These are phyloP conservation scores for Eucidaris tribuloides DNA, from an alignment of 35 echinoderm and acorn worm species.

Conservation along the genomic window DNA sequence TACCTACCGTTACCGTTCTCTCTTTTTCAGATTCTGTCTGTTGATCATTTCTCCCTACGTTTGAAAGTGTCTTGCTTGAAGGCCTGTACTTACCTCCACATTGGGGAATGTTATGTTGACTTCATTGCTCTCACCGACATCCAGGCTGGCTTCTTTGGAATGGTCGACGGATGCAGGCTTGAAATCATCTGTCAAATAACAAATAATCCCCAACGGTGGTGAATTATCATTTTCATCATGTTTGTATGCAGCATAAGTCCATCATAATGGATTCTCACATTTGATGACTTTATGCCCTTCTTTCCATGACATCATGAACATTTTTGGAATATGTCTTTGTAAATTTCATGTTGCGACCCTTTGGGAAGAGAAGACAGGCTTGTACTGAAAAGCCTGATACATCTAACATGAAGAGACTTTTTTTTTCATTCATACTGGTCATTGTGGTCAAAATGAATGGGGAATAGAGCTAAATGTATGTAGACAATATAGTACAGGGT, in stretches of 20 bases:
- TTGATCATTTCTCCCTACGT: too few species aligned
- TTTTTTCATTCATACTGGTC: too few species aligned
- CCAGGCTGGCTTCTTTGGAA: slow-evolving; percentile 72
- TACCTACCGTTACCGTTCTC: too few species aligned
- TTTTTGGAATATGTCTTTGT: background rate
- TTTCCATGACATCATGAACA: background rate
- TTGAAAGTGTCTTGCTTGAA: too few species aligned
- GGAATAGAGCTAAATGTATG: too few species aligned
- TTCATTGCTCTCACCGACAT: slow-evolving; percentile 71
- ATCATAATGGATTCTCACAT: background rate
- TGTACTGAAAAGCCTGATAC: too few species aligned
- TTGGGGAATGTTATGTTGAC: slow-evolving; percentile 90
- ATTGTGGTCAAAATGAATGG: too few species aligned
- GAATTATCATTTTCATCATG: background rate
- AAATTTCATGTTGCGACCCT: too few species aligned
- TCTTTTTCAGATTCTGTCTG: too few species aligned
- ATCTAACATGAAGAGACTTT: too few species aligned
- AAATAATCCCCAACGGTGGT: background rate
- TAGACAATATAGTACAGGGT: too few species aligned
- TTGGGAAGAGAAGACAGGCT: too few species aligned
- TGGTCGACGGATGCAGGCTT: slow-evolving; percentile 93
- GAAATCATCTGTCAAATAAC: slow-evolving; percentile 74
- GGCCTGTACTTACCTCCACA: slow-evolving; percentile 58
- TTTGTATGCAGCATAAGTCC: background rate
- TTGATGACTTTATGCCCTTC: background rate